Percentiles rank a stretch among this genome's conserved stretches.
These are phyloP conservation scores for Urocyon cinereoargenteus DNA, from an alignment of 2,797 vertebrate genomes.

Conservation along the genomic window DNA sequence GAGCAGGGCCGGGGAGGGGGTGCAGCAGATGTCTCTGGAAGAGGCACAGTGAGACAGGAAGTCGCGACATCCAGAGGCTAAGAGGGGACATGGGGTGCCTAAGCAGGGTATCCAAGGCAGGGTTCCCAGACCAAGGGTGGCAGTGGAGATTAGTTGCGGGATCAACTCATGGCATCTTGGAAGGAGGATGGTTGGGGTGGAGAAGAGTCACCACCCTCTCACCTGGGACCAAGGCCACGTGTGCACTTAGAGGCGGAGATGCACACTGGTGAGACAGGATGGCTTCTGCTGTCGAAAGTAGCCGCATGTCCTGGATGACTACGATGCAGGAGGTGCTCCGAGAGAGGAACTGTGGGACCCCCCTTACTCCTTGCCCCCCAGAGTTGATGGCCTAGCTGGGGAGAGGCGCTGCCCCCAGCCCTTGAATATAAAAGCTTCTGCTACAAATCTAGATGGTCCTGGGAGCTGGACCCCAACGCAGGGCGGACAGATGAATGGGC, in stretches of 20 bases:
- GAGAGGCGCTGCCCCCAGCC: accelerated
- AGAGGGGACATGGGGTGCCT: accelerated
- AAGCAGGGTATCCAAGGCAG: accelerated
- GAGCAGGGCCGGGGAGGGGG: accelerated
- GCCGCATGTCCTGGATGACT: accelerated
- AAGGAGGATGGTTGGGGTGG: neutral
- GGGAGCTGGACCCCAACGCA: neutral
- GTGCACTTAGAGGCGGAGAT: accelerated
- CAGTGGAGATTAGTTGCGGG: accelerated
- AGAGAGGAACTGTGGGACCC: neutral
- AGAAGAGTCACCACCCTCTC: no score
- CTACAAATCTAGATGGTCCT: no score
- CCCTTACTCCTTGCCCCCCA: neutral
- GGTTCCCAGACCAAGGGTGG: neutral
- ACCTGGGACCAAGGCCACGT: accelerated
- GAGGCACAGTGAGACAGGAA: accelerated
- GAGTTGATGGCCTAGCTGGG: neutral
- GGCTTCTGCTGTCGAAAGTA: neutral
- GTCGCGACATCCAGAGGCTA: neutral
- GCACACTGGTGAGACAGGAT: accelerated
- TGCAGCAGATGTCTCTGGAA: accelerated
- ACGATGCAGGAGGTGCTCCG: accelerated
- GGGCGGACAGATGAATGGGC: accelerated
- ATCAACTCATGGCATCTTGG: accelerated
- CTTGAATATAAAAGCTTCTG: accelerated